Base-by-base conservation (phyloP, 1,140 invertebrate genomes). In the Muscidifurax raptorellus region DNA sequence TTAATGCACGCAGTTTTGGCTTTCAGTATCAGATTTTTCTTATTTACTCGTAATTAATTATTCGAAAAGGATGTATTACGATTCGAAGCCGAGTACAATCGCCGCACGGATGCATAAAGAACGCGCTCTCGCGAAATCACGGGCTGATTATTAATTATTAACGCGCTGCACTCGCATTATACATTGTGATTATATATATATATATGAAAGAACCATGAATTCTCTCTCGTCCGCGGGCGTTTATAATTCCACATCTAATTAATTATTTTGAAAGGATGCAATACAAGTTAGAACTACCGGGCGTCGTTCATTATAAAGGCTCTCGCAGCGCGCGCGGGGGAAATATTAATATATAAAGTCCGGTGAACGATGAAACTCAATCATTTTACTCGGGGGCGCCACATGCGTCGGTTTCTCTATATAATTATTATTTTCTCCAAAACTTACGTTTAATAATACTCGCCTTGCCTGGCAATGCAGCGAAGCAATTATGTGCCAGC, bases 241-340 rank as follows among this genome's bases (percentile, higher is more conserved):
- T 15, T 13, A 69, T 69, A 69, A 69, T 69, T 67, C 47, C 75
- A 52, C 79, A 79, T 78, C 40, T 82, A 85, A 85, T 85, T 85
- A 82, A 85, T 85, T 78, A 85, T 85, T 82, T 72, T 67, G 74
- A 82, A 85, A 80, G 80, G 80, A 77, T 81, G 72, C 79, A 85
- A 81, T 81, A 85, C 84, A 85, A 77, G 79, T 85, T 77, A 71
- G 79, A 69, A 69, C 52, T n/a, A 22, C 15, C 25, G 27, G 18
- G 27, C 12, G 44, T n/a, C 59, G 59, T 32, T 59, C 84, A 28
- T 80, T 85, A 85, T 64, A 81, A 81, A 85, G 71, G 72, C 76
- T 13, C 22, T 59, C 52, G 7, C 36, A 2, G 2, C 36, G 36
- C 7, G 2, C 36, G 36, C 36, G 5, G 22, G 36, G 59, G 13